These are phyloP conservation scores for Spilarctia lutea DNA, from an alignment of 2,888 invertebrate genomes.

Conservation along the genomic window DNA sequence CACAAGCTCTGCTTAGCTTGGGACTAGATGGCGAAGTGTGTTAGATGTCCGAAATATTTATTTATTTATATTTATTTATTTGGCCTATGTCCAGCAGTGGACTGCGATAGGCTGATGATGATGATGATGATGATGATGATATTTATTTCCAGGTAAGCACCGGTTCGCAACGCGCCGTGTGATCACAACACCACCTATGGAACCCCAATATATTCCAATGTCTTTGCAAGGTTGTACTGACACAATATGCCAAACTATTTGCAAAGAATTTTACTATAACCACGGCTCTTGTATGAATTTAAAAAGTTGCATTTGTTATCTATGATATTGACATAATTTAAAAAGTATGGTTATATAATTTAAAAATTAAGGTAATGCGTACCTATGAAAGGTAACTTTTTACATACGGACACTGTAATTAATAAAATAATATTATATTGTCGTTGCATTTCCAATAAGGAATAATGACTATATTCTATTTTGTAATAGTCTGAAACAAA, in stretches of 20 bases:
- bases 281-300: background rate
- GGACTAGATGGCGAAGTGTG: too few species aligned
- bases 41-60: too few species aligned
- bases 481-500: background rate
- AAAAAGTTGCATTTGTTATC: slow-evolving; percentile 3
- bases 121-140: too few species aligned
- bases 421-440: background rate
- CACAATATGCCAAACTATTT: background rate
- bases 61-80: too few species aligned
- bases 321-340: background rate
- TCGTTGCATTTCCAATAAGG: background rate
- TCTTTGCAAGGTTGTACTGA: background rate
- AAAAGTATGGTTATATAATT: background rate
- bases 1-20: too few species aligned
- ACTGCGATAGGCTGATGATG: too few species aligned
- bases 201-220: slow-evolving; percentile 3
- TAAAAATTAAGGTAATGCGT: background rate
- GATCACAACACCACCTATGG: background rate
- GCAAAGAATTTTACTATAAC: background rate
- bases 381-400: background rate
- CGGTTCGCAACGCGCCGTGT: background rate
- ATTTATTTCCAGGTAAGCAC: background rate
- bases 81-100: too few species aligned
- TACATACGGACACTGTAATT: background rate
- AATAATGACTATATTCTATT: background rate